These are phyloP conservation scores for Nephrotoma guestfalica DNA, from an alignment of 2,888 invertebrate species.

Conservation along the genomic window DNA sequence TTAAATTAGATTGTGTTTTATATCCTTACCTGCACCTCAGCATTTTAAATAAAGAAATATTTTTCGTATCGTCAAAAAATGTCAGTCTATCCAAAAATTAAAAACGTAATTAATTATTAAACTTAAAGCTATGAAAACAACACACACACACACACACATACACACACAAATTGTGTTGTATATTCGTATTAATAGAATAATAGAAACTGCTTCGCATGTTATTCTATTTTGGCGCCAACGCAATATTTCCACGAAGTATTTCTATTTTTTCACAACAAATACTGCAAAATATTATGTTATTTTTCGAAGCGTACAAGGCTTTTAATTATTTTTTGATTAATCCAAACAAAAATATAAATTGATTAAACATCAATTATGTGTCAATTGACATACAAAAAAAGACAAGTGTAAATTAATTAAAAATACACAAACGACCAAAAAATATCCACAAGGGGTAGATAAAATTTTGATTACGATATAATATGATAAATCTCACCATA, in stretches of 20 bases:
- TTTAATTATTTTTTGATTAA: neutral
- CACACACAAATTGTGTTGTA: neutral
- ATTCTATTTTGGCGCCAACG: neutral
- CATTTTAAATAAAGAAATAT: too few relatives aligned
- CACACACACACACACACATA: too few relatives aligned
- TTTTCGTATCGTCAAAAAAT: neutral
- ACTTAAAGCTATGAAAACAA: neutral
- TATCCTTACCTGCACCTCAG: too few relatives aligned
- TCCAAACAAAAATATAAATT: neutral
- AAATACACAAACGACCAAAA: neutral
- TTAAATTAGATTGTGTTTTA: too few relatives aligned
- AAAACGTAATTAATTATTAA: neutral
- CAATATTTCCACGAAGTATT: neutral
- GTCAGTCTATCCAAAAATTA: neutral
- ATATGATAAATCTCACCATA: neutral
- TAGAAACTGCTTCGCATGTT: neutral
- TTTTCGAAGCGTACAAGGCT: neutral
- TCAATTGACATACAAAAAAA: neutral
- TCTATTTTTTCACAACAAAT: neutral
- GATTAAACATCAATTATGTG: neutral
- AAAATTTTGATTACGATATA: neutral
- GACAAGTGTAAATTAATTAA: neutral
- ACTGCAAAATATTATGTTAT: neutral
- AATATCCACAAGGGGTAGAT: neutral
- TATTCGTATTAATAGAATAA: neutral